Percentiles rank a stretch among this genome's conserved stretches.
Evolutionary conservation across 2,113 vertebrate genomes (phyloP).

Genomic region (Pseudolaguvia tuberculata): DNA sequence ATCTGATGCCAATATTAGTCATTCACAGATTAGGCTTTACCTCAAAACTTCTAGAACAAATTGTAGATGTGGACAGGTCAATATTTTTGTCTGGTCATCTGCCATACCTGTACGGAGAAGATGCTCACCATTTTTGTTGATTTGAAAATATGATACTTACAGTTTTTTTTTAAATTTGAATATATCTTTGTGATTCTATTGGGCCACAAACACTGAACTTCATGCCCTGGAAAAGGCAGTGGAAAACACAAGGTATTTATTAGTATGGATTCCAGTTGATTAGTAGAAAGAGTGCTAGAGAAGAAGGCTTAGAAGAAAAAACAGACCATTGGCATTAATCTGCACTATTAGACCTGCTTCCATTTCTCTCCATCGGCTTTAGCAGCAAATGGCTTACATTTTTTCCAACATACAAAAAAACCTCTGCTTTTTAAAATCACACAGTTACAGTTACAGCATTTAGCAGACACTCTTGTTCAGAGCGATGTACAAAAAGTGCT

Average conservation of each 20-base stretch:
- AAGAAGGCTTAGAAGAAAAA: conserved; percentile 58
- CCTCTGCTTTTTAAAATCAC: too few species aligned
- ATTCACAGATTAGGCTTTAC: conserved; percentile 27
- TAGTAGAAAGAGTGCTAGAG: conserved; percentile 59
- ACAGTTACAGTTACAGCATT: too few species aligned
- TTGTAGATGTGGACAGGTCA: conserved; percentile 17
- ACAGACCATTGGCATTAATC: conserved; percentile 57
- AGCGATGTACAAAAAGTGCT: too few species aligned
- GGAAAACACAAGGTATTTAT: conserved; percentile 74
- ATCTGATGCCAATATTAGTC: conserved; percentile 35
- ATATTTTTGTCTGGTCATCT: conserved; percentile 8
- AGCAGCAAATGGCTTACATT: too few species aligned
- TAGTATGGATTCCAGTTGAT: conserved; percentile 74
- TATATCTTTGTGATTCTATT: conserved; percentile 59
- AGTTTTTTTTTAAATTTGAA: conserved; percentile 40
- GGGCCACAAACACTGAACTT: conserved; percentile 51
- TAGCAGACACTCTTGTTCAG: too few species aligned
- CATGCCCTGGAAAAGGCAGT: conserved; percentile 49
- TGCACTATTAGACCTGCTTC: conserved; percentile 56
- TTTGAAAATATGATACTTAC: conserved; percentile 10
- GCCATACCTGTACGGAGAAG: conserved; percentile 15
- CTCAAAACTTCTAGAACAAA: conserved; percentile 20
- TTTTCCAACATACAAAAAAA: too few species aligned
- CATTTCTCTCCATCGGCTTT: conserved; percentile 60
- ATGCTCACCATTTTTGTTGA: neutral